phyloP scores from a whole-genome alignment of 1,140 invertebrate species.

The Conus ventricosus region DNA sequence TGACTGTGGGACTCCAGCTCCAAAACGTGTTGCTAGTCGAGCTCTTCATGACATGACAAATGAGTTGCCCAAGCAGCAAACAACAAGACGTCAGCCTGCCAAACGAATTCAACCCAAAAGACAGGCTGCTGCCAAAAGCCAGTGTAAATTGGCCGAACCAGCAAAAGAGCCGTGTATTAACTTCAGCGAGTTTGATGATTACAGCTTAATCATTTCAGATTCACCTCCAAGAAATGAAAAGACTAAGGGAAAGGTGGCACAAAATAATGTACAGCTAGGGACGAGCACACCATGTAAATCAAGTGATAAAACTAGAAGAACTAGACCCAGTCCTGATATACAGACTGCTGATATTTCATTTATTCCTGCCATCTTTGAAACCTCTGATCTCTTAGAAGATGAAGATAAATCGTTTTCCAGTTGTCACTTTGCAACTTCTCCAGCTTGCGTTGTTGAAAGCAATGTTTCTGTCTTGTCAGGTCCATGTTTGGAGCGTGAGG shows the following conservation, averaged over 20 bases:
- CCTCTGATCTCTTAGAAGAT: background rate
- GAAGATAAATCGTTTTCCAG: background rate
- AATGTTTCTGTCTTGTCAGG: background rate
- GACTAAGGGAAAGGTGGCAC: background rate
- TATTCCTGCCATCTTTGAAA: conserved; percentile 13
- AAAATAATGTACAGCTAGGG: conserved; percentile 36
- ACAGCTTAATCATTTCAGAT: conserved; percentile 52
- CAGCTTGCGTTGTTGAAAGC: background rate
- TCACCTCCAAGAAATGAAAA: background rate
- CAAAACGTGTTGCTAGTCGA: background rate
- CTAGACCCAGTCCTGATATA: background rate
- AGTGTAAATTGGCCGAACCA: background rate
- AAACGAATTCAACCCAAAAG: conserved; percentile 21
- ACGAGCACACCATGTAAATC: conserved; percentile 53
- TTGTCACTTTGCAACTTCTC: background rate
- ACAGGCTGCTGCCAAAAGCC: background rate
- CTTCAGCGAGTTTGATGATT: conserved; percentile 68
- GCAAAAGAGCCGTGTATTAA: conserved; percentile 43
- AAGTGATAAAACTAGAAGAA: background rate
- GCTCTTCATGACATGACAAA: conserved; percentile 46
- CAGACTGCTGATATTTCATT: conserved; percentile 18
- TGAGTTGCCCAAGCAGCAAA: background rate
- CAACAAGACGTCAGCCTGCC: background rate
- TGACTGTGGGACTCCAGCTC: conserved; percentile 37
- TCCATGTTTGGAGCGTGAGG: background rate